Evolutionary conservation across 2,113 vertebrate genomes (phyloP).

Genomic region (Gallinago media): DNA sequence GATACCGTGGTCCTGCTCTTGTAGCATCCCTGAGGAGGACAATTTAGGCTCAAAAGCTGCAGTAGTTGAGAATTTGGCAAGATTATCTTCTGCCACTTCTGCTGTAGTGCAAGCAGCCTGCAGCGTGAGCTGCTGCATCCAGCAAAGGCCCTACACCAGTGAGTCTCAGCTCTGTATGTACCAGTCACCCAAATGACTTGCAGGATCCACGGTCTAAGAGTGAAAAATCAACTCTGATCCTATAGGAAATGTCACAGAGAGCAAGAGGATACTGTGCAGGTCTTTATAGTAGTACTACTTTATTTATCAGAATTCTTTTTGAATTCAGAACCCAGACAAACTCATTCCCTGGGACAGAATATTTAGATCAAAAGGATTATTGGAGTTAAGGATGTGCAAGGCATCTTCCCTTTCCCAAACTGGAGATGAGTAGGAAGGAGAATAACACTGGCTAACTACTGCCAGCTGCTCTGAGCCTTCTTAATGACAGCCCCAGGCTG

Average conservation of each 20-base stretch:
- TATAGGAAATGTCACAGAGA: not conserved
- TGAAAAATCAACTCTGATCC: not conserved
- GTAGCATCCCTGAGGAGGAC: not conserved
- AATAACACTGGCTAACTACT: not conserved
- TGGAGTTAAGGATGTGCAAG: not conserved
- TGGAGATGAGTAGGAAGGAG: not conserved
- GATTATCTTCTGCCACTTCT: not conserved
- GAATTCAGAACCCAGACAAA: not conserved
- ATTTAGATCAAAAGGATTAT: not conserved
- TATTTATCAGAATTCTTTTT: not conserved
- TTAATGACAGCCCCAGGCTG: not conserved
- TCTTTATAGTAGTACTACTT: not conserved
- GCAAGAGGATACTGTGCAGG: accelerated
- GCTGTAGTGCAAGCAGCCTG: not conserved
- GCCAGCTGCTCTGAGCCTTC: not conserved
- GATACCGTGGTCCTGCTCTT: not conserved
- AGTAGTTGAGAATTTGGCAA: not conserved
- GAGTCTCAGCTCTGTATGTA: not conserved
- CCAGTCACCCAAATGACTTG: not conserved
- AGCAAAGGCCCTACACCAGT: not conserved
- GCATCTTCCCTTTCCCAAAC: not conserved
- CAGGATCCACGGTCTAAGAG: not conserved
- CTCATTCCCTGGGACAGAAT: not conserved
- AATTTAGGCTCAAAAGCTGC: not conserved
- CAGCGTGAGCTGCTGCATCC: not conserved